Evolutionary conservation across 2,113 vertebrate species (phyloP), one percentile per base, ranked within the genome.

Genomic region (Centrocercus urophasianus): DNA sequence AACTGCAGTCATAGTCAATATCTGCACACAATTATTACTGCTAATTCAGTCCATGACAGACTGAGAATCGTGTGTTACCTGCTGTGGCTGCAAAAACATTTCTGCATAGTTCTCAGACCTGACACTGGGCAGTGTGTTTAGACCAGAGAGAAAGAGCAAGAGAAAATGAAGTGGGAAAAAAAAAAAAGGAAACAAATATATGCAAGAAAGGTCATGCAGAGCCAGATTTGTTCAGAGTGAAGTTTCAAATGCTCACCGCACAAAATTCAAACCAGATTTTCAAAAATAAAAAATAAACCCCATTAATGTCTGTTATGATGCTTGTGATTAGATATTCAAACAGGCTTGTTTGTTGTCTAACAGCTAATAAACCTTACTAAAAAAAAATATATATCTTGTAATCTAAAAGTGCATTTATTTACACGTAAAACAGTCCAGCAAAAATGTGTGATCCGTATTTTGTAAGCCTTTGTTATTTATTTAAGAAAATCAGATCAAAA

Each of bases 221-320:
- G 93, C 69, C 85, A 93, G 61, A 72, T 78, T 95, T 93, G 88
- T 95, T 86, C 77, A 77, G 69, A 27, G 0, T 20, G 30, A 47
- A 88, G 83, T 81, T 95, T 90, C 70, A 91, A 77, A 85, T 60
- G 92, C 40, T 89, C 78, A 74, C 45, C 66, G 69, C 73, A 42
- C 57, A 88, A 95, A 96, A 95, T 92, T 88, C 91, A 95, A 94
- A 91, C 70, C 83, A 96, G 90, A 95, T 93, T 95, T 93, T 74
- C 18, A 43, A 83, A 86, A 65, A 69, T 38, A 40, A 72, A 79
- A 72, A 11, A 22, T 64, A 88, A 75, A 63, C 34, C 52, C 52
- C 76, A 72, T 40, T 48, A 45, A 45, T 25, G 91, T 47, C 82
- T 88, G 18, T 61, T 90, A 73, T 84, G 61, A 82, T 90, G 80